Evolutionary conservation across 2,113 vertebrate genomes (phyloP).

Genomic region (Bettongia penicillata): DNA sequence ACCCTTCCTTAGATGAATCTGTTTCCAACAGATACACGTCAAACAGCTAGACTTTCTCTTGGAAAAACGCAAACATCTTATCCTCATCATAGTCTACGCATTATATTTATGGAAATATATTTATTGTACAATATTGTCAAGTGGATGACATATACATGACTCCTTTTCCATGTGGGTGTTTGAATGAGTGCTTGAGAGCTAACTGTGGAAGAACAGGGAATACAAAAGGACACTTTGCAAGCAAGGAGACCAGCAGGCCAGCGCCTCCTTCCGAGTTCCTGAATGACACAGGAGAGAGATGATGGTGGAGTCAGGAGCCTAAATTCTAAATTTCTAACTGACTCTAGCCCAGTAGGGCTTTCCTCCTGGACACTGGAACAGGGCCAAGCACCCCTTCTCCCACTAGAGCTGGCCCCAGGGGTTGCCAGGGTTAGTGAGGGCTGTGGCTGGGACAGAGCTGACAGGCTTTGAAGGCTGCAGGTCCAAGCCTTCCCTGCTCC

Average conservation of each 20-base stretch:
- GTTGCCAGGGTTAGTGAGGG: too few relatives aligned
- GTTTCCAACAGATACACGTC: neutral
- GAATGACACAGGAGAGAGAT: neutral
- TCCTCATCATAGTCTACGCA: neutral
- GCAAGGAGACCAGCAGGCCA: fast-evolving
- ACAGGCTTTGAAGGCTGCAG: neutral
- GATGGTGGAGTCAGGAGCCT: neutral
- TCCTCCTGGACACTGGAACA: too few relatives aligned
- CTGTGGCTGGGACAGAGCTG: too few relatives aligned
- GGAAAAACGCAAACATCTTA: neutral
- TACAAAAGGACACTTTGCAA: neutral
- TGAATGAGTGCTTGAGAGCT: neutral
- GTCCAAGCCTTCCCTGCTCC: neutral
- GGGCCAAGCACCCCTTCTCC: too few relatives aligned
- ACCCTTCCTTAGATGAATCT: conserved; percentile 35
- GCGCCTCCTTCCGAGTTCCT: neutral
- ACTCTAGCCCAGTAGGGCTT: too few relatives aligned
- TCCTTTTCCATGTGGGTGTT: neutral
- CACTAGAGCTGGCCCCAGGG: too few relatives aligned
- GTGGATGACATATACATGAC: neutral
- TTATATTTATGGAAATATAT: neutral
- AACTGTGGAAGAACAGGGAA: neutral
- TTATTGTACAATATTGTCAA: neutral
- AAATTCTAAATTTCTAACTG: neutral
- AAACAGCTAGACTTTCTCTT: conserved; percentile 16